These are phyloP conservation scores for Sphenodon punctatus DNA, from an alignment of 2,797 vertebrate species.

Conservation along the genomic window DNA sequence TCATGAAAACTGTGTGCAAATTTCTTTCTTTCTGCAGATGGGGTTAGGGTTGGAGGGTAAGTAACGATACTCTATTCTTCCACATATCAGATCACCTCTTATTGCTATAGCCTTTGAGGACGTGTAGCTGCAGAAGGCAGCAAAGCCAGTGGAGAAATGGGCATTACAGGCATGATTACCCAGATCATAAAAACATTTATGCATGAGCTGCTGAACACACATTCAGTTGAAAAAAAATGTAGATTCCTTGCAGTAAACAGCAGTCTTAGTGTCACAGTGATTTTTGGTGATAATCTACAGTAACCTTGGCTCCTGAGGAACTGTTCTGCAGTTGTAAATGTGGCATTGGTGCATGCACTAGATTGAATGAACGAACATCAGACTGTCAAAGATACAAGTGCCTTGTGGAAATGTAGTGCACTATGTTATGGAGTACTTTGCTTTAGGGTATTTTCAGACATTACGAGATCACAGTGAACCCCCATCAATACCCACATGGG, in stretches of 20 bases:
- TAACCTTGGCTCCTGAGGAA: conserved; percentile 5
- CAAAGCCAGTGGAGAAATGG: not conserved
- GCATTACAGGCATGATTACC: not conserved
- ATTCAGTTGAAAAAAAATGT: not conserved
- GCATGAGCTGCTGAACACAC: not conserved
- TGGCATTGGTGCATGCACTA: conserved; percentile 29
- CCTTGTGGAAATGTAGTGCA: too few relatives aligned
- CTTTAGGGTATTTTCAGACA: too few relatives aligned
- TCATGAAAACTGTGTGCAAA: not conserved
- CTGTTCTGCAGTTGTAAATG: conserved; percentile 2
- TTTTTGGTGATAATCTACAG: conserved; percentile 19
- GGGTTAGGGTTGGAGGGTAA: too few relatives aligned
- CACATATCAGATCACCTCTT: not conserved
- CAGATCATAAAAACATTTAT: not conserved
- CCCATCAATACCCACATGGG: too few relatives aligned
- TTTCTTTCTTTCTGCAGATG: not conserved
- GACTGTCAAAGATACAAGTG: not conserved
- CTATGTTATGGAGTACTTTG: too few relatives aligned
- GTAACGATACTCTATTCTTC: not conserved
- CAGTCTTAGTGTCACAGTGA: not conserved
- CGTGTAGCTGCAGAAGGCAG: not conserved
- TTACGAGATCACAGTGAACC: too few relatives aligned
- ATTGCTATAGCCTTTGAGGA: not conserved
- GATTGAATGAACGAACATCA: not conserved
- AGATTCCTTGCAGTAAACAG: not conserved